Conservation (phyloP, 2,888 invertebrate species). For the Megaustenia siamemsis region DNA sequence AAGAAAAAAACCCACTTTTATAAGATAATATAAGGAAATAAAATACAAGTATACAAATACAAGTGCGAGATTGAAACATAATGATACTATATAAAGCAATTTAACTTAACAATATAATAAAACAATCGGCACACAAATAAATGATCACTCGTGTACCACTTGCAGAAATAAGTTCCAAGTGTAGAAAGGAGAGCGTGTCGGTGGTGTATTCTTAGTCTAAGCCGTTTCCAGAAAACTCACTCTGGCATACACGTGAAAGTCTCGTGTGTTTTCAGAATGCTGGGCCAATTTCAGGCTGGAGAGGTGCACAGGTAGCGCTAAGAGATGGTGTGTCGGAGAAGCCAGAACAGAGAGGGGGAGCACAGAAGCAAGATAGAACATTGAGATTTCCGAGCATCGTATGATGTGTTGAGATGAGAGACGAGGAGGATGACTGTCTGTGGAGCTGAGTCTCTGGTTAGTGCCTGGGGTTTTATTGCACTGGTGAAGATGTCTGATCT, state of each 20-base stretch:
- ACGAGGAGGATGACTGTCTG: too few species aligned
- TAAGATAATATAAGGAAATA: not conserved
- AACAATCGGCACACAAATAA: too few species aligned
- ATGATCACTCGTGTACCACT: not conserved
- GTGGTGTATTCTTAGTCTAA: not conserved
- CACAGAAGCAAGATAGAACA: not conserved
- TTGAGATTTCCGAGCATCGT: not conserved
- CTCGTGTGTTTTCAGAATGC: not conserved
- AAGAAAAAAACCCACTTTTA: too few species aligned
- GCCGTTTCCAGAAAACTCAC: not conserved
- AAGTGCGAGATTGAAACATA: not conserved
- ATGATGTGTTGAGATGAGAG: not conserved
- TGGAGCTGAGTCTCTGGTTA: not conserved
- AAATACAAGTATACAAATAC: not conserved
- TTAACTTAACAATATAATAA: too few species aligned
- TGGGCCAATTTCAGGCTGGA: not conserved
- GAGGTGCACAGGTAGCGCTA: not conserved
- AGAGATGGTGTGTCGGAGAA: not conserved
- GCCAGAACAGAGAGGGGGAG: not conserved
- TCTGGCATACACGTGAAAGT: not conserved
- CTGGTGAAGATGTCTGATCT: too few species aligned
- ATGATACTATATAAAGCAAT: too few species aligned
- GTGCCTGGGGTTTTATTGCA: not conserved
- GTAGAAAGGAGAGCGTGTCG: not conserved
- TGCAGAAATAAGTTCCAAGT: not conserved